phyloP scores from a whole-genome alignment of 92 coral and sea anemone genomes.

The Isaurus tuberculatus region DNA sequence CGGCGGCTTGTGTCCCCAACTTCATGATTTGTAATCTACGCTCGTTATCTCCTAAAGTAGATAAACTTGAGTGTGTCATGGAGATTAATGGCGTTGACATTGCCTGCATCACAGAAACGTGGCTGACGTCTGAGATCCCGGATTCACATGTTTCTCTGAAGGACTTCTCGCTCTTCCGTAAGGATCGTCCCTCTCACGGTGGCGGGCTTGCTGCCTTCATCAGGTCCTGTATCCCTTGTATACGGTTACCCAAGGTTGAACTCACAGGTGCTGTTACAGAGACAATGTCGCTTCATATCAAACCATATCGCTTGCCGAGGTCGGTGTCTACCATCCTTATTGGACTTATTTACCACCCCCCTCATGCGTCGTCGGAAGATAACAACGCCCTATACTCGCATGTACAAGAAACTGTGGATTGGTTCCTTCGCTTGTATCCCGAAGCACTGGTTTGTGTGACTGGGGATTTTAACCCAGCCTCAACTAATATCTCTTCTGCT shows the following conservation, averaged over 20 bases:
- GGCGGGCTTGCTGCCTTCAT: conserved; percentile 41
- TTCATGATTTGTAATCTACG: conserved; percentile 38
- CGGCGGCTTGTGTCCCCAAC: background rate
- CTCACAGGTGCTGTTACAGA: background rate
- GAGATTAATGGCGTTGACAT: conserved; percentile 30
- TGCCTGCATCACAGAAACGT: conserved; percentile 45
- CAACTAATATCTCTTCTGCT: conserved; percentile 6
- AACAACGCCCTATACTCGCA: conserved; percentile 45
- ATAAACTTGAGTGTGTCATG: conserved; percentile 43
- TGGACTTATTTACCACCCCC: conserved; percentile 44
- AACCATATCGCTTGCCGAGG: conserved; percentile 34
- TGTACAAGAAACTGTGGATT: conserved; percentile 39
- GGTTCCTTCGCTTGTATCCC: conserved; percentile 33
- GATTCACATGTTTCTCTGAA: conserved; percentile 22
- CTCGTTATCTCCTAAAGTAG: conserved; percentile 46
- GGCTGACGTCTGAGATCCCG: conserved; percentile 31
- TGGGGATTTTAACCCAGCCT: conserved; percentile 56
- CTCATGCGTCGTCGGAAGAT: conserved; percentile 36
- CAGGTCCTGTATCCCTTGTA: conserved; percentile 24
- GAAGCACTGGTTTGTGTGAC: conserved; percentile 49
- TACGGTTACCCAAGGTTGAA: background rate
- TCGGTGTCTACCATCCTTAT: conserved; percentile 25
- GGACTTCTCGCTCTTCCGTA: conserved; percentile 34
- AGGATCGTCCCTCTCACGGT: conserved; percentile 38
- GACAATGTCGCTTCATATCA: conserved; percentile 43